Evolutionary conservation across 2,113 vertebrate genomes (phyloP).

Genomic region (Hyla sarda): DNA sequence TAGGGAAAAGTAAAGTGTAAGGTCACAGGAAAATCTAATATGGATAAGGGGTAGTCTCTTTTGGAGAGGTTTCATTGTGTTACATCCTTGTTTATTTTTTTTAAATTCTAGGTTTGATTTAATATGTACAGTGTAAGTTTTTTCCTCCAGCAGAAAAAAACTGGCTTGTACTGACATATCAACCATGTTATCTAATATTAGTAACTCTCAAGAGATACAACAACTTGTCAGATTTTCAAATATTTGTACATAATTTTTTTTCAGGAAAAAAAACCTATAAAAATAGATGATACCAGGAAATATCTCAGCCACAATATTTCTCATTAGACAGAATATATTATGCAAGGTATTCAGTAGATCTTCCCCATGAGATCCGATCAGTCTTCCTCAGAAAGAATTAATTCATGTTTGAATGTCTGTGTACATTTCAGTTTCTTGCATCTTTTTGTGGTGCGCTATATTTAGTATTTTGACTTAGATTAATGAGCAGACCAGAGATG

Average conservation of each 20-base stretch:
- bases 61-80: too few species aligned
- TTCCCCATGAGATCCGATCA: not conserved
- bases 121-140: not conserved
- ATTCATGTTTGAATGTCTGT: not conserved
- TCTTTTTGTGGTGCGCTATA: not conserved
- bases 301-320: not conserved
- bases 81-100: too few species aligned
- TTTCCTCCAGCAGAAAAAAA: not conserved
- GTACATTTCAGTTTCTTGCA: not conserved
- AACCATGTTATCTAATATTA: not conserved
- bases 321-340: not conserved
- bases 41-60: too few species aligned
- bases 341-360: not conserved
- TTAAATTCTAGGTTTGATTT: too few species aligned
- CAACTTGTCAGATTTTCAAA: not conserved
- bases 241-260: not conserved
- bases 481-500: conserved; percentile 6
- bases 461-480: conserved; percentile 20
- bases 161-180: not conserved
- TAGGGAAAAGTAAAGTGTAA: too few species aligned
- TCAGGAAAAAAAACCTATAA: not conserved
- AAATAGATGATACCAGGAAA: not conserved
- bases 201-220: not conserved
- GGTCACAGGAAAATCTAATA: too few species aligned
- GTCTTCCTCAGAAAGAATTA: not conserved